phyloP scores from a whole-genome alignment of 2,888 invertebrate species.

The Oscheius sp. region DNA sequence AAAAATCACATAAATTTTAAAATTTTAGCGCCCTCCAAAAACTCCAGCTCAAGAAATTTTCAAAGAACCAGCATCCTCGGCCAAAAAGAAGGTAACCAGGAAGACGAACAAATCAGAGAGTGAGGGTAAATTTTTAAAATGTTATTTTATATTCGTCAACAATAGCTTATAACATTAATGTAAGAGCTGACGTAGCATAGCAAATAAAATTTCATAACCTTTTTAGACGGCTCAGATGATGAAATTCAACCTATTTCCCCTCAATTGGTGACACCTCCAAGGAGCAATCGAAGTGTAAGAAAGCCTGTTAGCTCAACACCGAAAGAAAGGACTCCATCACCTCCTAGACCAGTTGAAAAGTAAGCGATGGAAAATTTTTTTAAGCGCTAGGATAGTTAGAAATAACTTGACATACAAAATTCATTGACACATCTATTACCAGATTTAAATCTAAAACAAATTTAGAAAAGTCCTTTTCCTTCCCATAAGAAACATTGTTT shows the following conservation, averaged over 20 bases:
- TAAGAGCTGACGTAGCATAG: background rate
- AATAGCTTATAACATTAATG: background rate
- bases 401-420: too few species aligned
- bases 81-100: background rate
- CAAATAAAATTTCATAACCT: background rate
- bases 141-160: background rate
- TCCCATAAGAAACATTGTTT: too few species aligned
- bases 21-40: too few species aligned
- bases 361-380: background rate
- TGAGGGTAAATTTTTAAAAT: slow-evolving; percentile 16
- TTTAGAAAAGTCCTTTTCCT: too few species aligned
- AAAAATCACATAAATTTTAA: too few species aligned
- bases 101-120: slow-evolving; percentile 16
- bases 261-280: too few species aligned
- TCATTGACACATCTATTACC: too few species aligned
- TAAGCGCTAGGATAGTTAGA: too few species aligned
- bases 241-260: slow-evolving; percentile 24
- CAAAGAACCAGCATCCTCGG: background rate
- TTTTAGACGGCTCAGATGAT: slow-evolving; percentile 27
- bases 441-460: too few species aligned
- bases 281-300: background rate
- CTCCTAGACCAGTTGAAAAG: background rate
- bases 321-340: slow-evolving; percentile 29
- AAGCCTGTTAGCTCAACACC: slow-evolving; percentile 42
- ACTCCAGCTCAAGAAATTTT: slow-evolving; percentile 11